Evolutionary conservation across 2,113 vertebrate species (phyloP).

Genomic region (Theropithecus gelada): DNA sequence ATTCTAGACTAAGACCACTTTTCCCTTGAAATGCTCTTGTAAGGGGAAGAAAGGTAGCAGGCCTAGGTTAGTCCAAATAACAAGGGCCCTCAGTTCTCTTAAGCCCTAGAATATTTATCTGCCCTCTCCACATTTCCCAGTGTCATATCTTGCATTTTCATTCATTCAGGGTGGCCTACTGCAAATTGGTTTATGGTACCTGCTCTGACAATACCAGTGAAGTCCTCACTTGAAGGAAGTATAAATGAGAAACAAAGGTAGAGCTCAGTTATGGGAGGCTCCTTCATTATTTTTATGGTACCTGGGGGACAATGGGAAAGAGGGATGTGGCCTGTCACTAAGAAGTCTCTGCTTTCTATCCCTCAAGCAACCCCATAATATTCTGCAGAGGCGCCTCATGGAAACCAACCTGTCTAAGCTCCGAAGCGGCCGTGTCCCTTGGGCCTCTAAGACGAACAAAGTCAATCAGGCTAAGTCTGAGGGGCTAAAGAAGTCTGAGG

Average conservation of each 20-base stretch:
- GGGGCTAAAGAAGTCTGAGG: conserved; percentile 79
- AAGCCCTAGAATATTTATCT: background rate
- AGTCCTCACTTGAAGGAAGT: background rate
- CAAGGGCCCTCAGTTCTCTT: background rate
- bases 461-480: conserved; percentile 80
- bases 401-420: conserved; percentile 90
- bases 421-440: conserved; percentile 82
- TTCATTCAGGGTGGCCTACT: background rate
- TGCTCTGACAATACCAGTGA: conserved; percentile 15
- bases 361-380: conserved; percentile 91
- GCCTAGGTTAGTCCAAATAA: background rate
- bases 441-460: conserved; percentile 81
- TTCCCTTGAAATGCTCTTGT: background rate
- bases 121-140: background rate
- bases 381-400: conserved; percentile 92
- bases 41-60: background rate
- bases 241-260: conserved; percentile 5
- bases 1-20: conserved; percentile 11
- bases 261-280: background rate
- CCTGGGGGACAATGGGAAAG: background rate
- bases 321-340: background rate
- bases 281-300: conserved; percentile 29
- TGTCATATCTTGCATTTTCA: background rate
- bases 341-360: conserved; percentile 64
- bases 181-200: background rate